phyloP scores from a whole-genome alignment of 2,113 vertebrate genomes.

The Calidris pugnax region DNA sequence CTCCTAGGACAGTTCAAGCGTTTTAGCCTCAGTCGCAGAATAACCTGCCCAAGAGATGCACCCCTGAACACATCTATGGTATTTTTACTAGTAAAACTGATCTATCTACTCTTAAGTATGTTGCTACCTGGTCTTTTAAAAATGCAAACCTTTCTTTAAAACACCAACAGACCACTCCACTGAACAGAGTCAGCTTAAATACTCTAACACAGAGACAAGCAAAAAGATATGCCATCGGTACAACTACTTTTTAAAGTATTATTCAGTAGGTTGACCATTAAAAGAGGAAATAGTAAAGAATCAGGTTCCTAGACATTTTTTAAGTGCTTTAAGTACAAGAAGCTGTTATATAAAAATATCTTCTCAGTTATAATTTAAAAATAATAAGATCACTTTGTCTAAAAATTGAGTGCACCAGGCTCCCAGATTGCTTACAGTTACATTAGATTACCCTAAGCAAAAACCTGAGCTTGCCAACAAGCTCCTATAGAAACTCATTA shows the following conservation, averaged over 20 bases:
- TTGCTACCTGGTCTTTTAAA: background rate
- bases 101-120: background rate
- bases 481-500: conserved; percentile 7
- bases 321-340: background rate
- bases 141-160: background rate
- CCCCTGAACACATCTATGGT: rapidly evolving
- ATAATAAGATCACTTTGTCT: background rate
- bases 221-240: background rate
- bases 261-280: background rate
- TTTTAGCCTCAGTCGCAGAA: background rate
- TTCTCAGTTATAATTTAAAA: background rate
- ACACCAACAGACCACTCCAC: background rate
- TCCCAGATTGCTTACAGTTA: conserved; percentile 42
- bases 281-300: background rate
- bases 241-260: background rate
- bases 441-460: conserved; percentile 36
- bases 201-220: background rate
- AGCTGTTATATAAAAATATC: background rate
- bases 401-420: background rate
- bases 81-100: background rate
- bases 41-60: background rate
- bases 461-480: conserved; percentile 48
- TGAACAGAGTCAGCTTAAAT: background rate
- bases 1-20: background rate
- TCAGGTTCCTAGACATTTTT: background rate